phyloP scores from a whole-genome alignment of 35 echinoderm and acorn worm genomes.

The Ptychodera flava region DNA sequence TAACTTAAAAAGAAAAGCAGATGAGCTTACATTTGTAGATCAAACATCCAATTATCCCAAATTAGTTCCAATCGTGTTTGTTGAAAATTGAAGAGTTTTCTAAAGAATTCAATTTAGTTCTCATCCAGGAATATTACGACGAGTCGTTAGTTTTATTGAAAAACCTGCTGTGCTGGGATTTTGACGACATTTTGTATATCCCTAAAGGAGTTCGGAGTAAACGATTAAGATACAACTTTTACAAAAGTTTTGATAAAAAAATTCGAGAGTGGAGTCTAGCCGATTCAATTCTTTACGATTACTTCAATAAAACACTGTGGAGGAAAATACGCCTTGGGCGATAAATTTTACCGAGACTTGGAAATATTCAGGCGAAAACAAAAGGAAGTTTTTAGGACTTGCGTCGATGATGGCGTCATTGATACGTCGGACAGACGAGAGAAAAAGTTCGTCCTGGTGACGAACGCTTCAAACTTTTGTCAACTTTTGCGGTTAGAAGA shows the following conservation, averaged over 20 bases:
- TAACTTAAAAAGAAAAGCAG: no score
- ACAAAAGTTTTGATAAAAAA: background rate
- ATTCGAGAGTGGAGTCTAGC: slow-evolving; percentile 27
- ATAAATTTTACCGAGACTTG: slow-evolving; percentile 15
- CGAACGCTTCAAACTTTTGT: background rate
- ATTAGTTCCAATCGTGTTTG: no score
- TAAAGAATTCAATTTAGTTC: slow-evolving; percentile 9
- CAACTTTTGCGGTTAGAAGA: background rate
- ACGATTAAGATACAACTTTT: background rate
- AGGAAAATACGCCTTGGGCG: background rate
- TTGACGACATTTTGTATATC: slow-evolving; percentile 22
- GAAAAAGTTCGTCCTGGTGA: background rate
- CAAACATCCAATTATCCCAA: no score
- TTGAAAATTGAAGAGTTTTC: background rate
- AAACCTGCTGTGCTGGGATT: slow-evolving; percentile 24
- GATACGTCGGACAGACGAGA: background rate
- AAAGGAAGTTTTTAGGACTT: slow-evolving; percentile 4
- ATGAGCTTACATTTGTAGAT: no score
- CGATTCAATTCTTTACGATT: slow-evolving; percentile 23
- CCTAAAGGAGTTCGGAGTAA: slow-evolving; percentile 12
- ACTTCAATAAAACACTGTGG: slow-evolving; percentile 32
- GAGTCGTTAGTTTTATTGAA: slow-evolving; percentile 34
- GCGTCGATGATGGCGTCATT: background rate
- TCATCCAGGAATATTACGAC: slow-evolving; percentile 32
- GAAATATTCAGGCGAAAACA: slow-evolving; percentile 7